Percentiles rank a stretch among this genome's conserved stretches.
phyloP scores from a whole-genome alignment of 2,113 vertebrate species.

The Ageneiosus marmoratus region DNA sequence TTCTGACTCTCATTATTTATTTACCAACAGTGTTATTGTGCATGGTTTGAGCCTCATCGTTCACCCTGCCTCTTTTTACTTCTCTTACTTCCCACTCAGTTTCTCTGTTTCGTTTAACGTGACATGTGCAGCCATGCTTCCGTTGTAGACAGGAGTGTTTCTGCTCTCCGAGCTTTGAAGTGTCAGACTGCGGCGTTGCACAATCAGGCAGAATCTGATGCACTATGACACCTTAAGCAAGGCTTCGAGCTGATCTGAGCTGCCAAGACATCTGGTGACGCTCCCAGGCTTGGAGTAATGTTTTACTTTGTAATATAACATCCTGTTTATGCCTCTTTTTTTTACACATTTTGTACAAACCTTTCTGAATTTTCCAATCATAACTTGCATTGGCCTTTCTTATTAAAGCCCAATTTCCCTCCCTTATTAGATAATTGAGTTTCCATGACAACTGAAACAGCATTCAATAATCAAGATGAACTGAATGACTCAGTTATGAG shows the following conservation, averaged over 20 bases:
- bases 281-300: neutral
- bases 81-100: too few relatives aligned
- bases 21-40: constrained; percentile 43
- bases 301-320: neutral
- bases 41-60: constrained; percentile 51
- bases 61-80: constrained; percentile 32
- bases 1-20: constrained; percentile 44
- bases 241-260: neutral
- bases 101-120: neutral
- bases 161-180: constrained; percentile 63
- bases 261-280: neutral
- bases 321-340: neutral
- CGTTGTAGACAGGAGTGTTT: constrained; percentile 63
- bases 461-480: neutral
- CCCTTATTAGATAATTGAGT: neutral
- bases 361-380: neutral
- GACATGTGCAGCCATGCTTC: constrained; percentile 23
- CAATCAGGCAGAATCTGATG: constrained; percentile 25
- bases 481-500: neutral
- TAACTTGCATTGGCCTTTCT: neutral
- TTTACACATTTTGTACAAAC: neutral
- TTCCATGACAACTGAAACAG: neutral
- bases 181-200: constrained; percentile 39
- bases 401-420: neutral
- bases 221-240: constrained; percentile 19